A percentile compares a stretch with the other conserved stretches of the same genome.
These are phyloP conservation scores for Drosophila burlai DNA, from an alignment of 1,140 invertebrate genomes.

Conservation along the genomic window DNA sequence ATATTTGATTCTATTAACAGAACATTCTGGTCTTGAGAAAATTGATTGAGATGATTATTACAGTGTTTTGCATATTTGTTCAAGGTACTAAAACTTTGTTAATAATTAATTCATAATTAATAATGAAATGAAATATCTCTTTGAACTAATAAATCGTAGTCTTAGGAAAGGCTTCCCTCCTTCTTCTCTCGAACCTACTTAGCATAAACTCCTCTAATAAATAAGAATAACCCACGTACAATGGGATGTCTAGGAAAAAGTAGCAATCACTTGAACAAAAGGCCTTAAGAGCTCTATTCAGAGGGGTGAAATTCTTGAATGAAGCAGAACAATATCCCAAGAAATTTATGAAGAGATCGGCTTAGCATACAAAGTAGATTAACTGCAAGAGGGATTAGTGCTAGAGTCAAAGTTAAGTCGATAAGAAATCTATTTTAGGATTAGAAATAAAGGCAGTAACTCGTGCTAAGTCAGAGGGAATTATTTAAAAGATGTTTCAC, in stretches of 20 bases:
- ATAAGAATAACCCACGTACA: conserved; percentile 35
- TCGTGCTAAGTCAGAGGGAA: not conserved
- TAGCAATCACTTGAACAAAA: conserved; percentile 46
- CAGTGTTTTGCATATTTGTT: conserved; percentile 11
- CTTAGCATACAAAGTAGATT: conserved; percentile 47
- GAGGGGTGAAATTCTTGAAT: conserved; percentile 35
- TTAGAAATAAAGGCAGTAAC: not conserved
- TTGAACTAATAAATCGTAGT: conserved; percentile 24
- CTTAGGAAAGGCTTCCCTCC: not conserved
- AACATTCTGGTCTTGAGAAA: conserved; percentile 13
- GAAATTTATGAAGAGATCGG: conserved; percentile 49
- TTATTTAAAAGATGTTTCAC: not conserved
- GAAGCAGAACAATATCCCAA: conserved; percentile 27
- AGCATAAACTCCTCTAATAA: conserved; percentile 45
- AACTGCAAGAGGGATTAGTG: conserved; percentile 22
- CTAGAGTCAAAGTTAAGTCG: conserved; percentile 22
- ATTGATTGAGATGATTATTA: conserved; percentile 1
- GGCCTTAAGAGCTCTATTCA: conserved; percentile 40
- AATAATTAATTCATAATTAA: conserved; percentile 1
- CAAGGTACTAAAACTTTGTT: not conserved
- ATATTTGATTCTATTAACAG: conserved; percentile 42
- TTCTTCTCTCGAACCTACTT: conserved; percentile 7
- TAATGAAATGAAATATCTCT: not conserved
- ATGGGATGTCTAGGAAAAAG: conserved; percentile 37
- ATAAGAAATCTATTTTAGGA: conserved; percentile 8